Evolutionary conservation across 2,797 vertebrate genomes (phyloP), one percentile per base, ranked within the genome.

Genomic region (Coranthus polyacanthus): DNA sequence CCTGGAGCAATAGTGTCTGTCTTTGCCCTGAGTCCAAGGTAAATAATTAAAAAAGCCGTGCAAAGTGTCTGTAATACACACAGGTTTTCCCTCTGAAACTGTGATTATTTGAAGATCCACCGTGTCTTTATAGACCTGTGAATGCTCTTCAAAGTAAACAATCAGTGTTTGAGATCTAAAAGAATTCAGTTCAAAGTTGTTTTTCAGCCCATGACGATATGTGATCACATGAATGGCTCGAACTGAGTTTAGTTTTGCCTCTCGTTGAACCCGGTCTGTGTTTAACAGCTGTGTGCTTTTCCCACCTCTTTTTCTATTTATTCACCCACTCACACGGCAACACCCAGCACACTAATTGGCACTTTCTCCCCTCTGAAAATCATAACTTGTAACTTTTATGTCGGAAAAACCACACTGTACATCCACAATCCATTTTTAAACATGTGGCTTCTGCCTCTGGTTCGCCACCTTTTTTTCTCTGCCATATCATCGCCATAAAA

Each of bases 301-400:
- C 65, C 74, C 69, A 75, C 34, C 62, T 60, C 3, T 59, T 41
- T 6, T 60, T 77, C 60, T 70, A 39, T 82, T 72, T 78, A 58
- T 81, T 79, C 83, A 52, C 72, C 72, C 45, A 41, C 54, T 77
- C 78, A 47, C 46, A 24, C 59, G 86, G 67, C 73, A 78, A 84
- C 88, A 89, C 78, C 83, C 79, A 72, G 74, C 17, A 16, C 60
- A 41, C 72, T 81, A 88, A 89, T 88, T 83, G 70, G 78, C 58
- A 64, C 73, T 66, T 76, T 68, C 45, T 55, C 59, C 26, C 46
- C 20, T 32, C 68, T 68, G 55, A 78, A 88, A 82, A 81, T 82
- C 80, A 72, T 68, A 81, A 83, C 75, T 71, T 72, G 37, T 59
- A 75, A 53, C 68, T 72, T 32, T 13, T 0, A 63, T 64, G 74